Percentiles rank a stretch among this genome's conserved stretches.
Evolutionary conservation across 2,113 vertebrate genomes (phyloP).

Genomic region (Cisticola juncidis): DNA sequence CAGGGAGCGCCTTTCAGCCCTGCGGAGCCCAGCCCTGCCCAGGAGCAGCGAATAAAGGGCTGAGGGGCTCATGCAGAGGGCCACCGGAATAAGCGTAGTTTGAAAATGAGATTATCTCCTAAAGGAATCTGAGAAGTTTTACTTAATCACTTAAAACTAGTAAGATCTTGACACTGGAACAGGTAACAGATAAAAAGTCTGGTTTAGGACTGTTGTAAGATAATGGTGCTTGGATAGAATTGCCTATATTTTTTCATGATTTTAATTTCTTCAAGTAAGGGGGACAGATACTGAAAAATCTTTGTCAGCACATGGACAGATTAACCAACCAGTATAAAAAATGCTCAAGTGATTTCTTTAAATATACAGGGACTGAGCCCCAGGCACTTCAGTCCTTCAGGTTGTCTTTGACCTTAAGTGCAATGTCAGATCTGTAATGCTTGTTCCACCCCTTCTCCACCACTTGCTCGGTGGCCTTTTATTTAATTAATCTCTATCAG

Average conservation of each 20-base stretch:
- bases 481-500: background rate
- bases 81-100: background rate
- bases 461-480: background rate
- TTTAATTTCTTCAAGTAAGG: background rate
- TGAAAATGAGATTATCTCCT: background rate
- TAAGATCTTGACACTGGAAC: background rate
- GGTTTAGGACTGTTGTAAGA: background rate
- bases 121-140: background rate
- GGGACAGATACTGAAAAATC: background rate
- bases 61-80: background rate
- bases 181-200: background rate
- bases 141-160: background rate
- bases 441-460: background rate
- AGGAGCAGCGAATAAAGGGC: background rate
- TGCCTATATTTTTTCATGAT: background rate
- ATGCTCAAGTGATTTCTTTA: background rate
- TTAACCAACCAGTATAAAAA: background rate
- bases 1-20: background rate
- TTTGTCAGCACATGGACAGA: background rate
- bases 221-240: background rate
- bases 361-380: background rate
- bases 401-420: background rate
- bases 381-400: background rate
- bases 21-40: accelerated
- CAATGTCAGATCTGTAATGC: background rate